Evolutionary conservation across 2,888 invertebrate genomes (phyloP).

Genomic region (Ptychoptera contaminata): DNA sequence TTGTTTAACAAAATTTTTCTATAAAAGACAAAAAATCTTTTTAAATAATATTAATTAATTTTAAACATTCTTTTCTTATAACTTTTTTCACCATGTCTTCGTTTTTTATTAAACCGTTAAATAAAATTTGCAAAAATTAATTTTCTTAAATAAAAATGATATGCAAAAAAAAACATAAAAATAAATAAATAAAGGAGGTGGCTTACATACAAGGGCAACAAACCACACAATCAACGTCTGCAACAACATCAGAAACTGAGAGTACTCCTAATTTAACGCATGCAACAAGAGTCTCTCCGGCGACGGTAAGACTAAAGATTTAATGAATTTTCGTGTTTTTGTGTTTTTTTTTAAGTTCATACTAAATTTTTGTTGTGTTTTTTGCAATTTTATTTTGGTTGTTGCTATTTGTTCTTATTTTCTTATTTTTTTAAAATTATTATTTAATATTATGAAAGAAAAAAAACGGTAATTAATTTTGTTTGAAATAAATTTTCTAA

Average conservation of each 20-base stretch:
- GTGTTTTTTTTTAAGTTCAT: not conserved
- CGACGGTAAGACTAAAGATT: slow-evolving; percentile 58
- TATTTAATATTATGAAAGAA: slow-evolving; percentile 6
- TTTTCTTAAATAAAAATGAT: too few species aligned
- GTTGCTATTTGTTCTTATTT: not conserved
- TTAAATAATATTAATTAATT: too few species aligned
- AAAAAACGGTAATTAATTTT: not conserved
- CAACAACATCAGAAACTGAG: slow-evolving; percentile 28
- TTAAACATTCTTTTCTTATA: too few species aligned
- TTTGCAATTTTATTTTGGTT: not conserved
- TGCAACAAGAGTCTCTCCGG: slow-evolving; percentile 72
- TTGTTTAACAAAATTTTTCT: not conserved
- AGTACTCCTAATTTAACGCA: slow-evolving; percentile 48
- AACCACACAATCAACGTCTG: slow-evolving; percentile 32
- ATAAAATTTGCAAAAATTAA: not conserved
- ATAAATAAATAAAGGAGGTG: slow-evolving; percentile 25
- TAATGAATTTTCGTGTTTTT: not conserved
- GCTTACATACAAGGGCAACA: slow-evolving; percentile 28
- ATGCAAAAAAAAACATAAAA: too few species aligned
- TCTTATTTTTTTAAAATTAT: not conserved
- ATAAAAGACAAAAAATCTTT: too few species aligned
- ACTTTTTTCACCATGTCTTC: too few species aligned
- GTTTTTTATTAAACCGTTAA: too few species aligned
- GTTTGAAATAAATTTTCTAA: slow-evolving; percentile 6
- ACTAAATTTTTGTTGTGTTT: not conserved